phyloP scores from a whole-genome alignment of 2,888 invertebrate species.

The Caenorhabditis sp. region DNA sequence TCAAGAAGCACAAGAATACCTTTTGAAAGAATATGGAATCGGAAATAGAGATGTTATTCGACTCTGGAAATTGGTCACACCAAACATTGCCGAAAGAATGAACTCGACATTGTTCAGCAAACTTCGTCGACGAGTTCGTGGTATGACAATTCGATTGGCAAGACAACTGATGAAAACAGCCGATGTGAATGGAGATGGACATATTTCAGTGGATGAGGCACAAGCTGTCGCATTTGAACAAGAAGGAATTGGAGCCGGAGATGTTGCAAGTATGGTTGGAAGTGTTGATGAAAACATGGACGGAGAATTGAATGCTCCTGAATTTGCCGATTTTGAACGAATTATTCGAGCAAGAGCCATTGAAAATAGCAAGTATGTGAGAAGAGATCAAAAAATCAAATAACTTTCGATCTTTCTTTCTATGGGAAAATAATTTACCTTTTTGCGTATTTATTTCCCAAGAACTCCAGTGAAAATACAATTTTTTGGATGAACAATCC shows the following conservation, averaged over 20 bases:
- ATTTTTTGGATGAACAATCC: too few relatives aligned
- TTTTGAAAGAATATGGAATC: conserved; percentile 69
- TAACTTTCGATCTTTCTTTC: not conserved
- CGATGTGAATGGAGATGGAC: conserved; percentile 65
- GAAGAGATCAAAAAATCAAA: conserved; percentile 35
- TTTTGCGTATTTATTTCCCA: too few relatives aligned
- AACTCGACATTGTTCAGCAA: conserved; percentile 63
- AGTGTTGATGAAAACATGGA: conserved; percentile 64
- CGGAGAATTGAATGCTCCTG: conserved; percentile 68
- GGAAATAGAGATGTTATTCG: conserved; percentile 65
- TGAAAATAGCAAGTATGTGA: conserved; percentile 65
- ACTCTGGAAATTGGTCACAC: conserved; percentile 65
- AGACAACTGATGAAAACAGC: conserved; percentile 69
- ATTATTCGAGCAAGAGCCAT: conserved; percentile 66
- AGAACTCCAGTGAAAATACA: too few relatives aligned
- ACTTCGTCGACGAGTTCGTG: conserved; percentile 62
- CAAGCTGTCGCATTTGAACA: conserved; percentile 66
- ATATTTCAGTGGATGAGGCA: conserved; percentile 67
- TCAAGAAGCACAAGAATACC: conserved; percentile 64
- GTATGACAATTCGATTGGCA: conserved; percentile 69
- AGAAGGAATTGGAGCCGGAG: conserved; percentile 63
- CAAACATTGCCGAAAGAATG: conserved; percentile 55
- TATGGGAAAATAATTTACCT: too few relatives aligned
- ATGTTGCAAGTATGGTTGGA: conserved; percentile 67
- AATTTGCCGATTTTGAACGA: conserved; percentile 67